Conservation (phyloP, 1,140 invertebrate genomes). For the Danaus plexippus region DNA sequence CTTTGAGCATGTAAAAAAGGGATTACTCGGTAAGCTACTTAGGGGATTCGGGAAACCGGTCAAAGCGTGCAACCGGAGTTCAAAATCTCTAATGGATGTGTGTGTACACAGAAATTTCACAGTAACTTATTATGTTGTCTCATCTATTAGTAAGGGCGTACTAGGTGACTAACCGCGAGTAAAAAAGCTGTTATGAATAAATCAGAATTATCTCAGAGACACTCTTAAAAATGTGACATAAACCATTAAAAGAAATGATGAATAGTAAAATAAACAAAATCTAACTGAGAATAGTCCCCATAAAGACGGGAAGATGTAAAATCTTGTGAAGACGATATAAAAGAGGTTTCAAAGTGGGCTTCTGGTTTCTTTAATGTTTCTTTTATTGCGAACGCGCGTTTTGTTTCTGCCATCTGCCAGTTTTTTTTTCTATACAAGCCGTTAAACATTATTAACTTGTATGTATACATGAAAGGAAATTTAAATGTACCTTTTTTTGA, state of each 20-base stretch:
- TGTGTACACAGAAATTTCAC: slow-evolving; percentile 34
- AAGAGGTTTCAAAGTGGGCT: slow-evolving; percentile 13
- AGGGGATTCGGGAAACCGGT: slow-evolving; percentile 18
- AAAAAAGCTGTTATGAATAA: too few species aligned
- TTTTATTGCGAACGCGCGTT: slow-evolving; percentile 16
- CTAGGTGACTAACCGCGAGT: slow-evolving; percentile 26
- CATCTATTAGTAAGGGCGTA: slow-evolving; percentile 33
- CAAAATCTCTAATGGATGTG: slow-evolving; percentile 9
- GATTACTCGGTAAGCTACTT: slow-evolving; percentile 14
- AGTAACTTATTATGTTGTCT: slow-evolving; percentile 35
- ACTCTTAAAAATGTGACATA: too few species aligned
- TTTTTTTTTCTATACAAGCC: slow-evolving; percentile 12
- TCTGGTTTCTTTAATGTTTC: slow-evolving; percentile 24
- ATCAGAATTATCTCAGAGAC: too few species aligned
- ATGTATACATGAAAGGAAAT: not conserved
- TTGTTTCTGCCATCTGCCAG: slow-evolving; percentile 3
- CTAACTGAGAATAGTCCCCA: too few species aligned
- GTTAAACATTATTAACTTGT: slow-evolving; percentile 10
- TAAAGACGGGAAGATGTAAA: slow-evolving; percentile 4
- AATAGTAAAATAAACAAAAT: too few species aligned
- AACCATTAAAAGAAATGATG: too few species aligned
- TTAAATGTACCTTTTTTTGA: not conserved
- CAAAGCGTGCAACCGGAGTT: slow-evolving; percentile 8
- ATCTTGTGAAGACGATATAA: slow-evolving; percentile 12
- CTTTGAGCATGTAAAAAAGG: not conserved